These are phyloP conservation scores for Ia io DNA, from an alignment of 2,113 vertebrate genomes.

Conservation along the genomic window DNA sequence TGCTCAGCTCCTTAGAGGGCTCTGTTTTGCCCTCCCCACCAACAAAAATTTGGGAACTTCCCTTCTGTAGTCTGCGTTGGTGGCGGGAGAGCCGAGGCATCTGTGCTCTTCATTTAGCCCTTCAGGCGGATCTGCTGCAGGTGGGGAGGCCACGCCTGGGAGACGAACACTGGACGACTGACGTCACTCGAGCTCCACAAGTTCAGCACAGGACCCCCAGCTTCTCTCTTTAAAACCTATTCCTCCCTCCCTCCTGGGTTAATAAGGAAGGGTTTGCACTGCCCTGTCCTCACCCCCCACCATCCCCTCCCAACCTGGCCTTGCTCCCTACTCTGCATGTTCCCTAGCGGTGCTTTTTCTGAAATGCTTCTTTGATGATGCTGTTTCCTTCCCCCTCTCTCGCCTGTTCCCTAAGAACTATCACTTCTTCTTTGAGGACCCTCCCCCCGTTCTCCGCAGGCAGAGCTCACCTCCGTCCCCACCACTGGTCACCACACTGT, in stretches of 20 bases:
- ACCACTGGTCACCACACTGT: accelerated
- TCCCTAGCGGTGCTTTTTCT: accelerated
- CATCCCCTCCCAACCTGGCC: background rate
- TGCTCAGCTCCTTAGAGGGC: background rate
- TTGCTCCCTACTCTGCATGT: background rate
- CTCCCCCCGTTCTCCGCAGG: background rate
- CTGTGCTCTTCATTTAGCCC: background rate
- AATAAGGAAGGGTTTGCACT: accelerated
- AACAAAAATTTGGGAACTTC: background rate
- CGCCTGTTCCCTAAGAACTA: background rate
- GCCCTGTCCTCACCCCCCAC: accelerated
- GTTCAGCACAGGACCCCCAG: accelerated
- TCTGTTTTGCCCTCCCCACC: background rate
- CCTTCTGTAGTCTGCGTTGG: background rate
- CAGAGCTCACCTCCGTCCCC: background rate
- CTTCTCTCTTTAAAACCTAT: no score
- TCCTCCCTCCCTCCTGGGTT: background rate
- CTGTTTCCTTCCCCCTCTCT: background rate
- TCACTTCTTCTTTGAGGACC: background rate
- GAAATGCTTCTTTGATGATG: no score
- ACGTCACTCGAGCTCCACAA: background rate
- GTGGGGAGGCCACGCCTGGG: background rate
- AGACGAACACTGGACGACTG: background rate
- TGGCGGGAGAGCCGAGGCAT: accelerated
- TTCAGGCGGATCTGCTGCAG: background rate